Percentiles rank a stretch among this genome's conserved stretches.
Conservation (phyloP, 2,797 vertebrate genomes). For the Onychomys leucogaster region DNA sequence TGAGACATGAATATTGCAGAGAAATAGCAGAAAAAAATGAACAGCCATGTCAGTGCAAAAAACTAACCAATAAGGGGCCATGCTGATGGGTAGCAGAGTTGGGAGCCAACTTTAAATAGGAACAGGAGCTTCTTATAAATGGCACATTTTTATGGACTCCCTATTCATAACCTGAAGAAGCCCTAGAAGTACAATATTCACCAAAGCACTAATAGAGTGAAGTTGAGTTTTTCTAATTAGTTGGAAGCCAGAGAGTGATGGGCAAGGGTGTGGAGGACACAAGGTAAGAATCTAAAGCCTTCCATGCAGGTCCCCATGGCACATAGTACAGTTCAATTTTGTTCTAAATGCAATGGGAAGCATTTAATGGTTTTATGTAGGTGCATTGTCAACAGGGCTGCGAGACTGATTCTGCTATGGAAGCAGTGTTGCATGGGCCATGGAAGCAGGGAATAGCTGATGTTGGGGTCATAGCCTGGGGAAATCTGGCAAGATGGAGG, state of each 20-base stretch:
- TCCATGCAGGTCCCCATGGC: not conserved
- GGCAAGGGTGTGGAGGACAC: fast-evolving
- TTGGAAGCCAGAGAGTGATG: not conserved
- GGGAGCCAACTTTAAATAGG: not conserved
- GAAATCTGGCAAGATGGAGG: not conserved
- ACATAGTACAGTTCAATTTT: not conserved
- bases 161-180: not conserved
- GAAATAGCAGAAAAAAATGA: not conserved
- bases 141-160: not conserved
- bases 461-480: not conserved
- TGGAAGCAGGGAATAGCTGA: not conserved
- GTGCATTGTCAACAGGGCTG: not conserved
- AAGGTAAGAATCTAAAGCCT: not conserved
- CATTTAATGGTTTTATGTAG: not conserved
- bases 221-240: not conserved
- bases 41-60: not conserved
- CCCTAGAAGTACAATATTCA: not conserved
- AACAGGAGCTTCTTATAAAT: not conserved
- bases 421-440: not conserved
- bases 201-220: not conserved
- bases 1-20: not conserved
- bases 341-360: not conserved
- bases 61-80: not conserved
- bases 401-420: not conserved
- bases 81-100: not conserved